phyloP scores from a whole-genome alignment of 2,797 vertebrate genomes.

The Geotrypetes seraphini region DNA sequence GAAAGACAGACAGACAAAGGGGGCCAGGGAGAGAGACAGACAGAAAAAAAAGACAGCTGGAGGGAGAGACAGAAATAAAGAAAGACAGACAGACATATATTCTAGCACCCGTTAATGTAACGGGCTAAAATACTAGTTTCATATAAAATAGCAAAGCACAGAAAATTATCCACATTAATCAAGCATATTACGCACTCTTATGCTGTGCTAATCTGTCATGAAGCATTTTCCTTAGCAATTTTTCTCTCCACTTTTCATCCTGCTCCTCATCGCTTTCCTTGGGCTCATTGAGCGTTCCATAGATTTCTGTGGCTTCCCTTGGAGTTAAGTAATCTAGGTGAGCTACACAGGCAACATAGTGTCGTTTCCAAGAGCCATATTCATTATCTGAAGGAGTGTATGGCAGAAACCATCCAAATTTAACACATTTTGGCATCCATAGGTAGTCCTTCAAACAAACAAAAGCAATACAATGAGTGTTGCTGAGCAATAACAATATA shows the following conservation, averaged over 20 bases:
- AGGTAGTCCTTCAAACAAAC: constrained; percentile 55
- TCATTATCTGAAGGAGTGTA: constrained; percentile 51
- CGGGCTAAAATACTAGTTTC: no score
- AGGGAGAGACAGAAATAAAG: no score
- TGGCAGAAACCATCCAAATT: constrained; percentile 68
- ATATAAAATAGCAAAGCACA: no score
- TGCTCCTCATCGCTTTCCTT: constrained; percentile 40
- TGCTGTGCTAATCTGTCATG: constrained; percentile 47
- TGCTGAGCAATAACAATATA: background rate
- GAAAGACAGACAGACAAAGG: no score
- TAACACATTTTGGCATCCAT: constrained; percentile 58
- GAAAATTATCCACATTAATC: no score
- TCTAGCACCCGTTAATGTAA: no score
- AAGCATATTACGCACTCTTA: constrained; percentile 58
- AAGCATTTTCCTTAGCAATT: constrained; percentile 45
- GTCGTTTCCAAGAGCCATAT: constrained; percentile 62
- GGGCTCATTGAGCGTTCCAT: constrained; percentile 49
- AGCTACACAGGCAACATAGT: constrained; percentile 56
- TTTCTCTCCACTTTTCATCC: constrained; percentile 54
- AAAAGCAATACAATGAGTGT: background rate
- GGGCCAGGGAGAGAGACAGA: no score
- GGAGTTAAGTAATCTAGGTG: constrained; percentile 54
- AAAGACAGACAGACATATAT: no score
- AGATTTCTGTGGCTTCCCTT: constrained; percentile 42
- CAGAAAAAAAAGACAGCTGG: no score